Evolutionary conservation across 1,140 invertebrate genomes (phyloP).

Genomic region (Zaprionus inermis): DNA sequence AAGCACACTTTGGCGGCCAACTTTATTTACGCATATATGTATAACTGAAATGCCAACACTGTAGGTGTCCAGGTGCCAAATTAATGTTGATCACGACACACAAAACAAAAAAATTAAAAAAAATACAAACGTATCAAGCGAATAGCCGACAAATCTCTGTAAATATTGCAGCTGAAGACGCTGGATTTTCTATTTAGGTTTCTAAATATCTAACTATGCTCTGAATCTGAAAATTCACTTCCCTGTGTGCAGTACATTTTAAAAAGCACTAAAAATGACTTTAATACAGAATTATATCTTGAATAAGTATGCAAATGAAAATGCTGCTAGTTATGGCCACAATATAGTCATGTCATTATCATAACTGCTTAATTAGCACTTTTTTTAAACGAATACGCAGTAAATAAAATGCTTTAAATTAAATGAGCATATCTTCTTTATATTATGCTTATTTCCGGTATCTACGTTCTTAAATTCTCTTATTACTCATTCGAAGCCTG

Average conservation of each 20-base stretch:
- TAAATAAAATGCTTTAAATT: neutral
- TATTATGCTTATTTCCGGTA: neutral
- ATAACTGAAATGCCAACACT: neutral
- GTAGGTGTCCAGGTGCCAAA: neutral
- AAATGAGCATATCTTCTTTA: neutral
- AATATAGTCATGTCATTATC: neutral
- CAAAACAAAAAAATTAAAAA: neutral
- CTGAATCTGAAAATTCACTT: no score
- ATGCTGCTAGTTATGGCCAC: neutral
- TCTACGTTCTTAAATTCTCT: neutral
- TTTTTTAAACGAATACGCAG: neutral
- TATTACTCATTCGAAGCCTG: neutral
- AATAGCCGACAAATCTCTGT: neutral
- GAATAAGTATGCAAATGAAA: neutral
- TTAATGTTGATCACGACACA: neutral
- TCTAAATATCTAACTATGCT: neutral
- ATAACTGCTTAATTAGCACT: neutral
- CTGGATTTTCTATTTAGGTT: neutral
- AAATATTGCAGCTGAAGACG: neutral
- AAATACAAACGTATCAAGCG: no score
- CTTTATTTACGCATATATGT: slow-evolving; percentile 9
- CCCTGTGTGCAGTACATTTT: neutral
- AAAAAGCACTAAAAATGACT: neutral
- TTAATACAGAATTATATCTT: neutral
- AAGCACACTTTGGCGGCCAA: slow-evolving; percentile 56